Conservation (phyloP, 2,113 vertebrate species). For the Chroicocephalus ridibundus region DNA sequence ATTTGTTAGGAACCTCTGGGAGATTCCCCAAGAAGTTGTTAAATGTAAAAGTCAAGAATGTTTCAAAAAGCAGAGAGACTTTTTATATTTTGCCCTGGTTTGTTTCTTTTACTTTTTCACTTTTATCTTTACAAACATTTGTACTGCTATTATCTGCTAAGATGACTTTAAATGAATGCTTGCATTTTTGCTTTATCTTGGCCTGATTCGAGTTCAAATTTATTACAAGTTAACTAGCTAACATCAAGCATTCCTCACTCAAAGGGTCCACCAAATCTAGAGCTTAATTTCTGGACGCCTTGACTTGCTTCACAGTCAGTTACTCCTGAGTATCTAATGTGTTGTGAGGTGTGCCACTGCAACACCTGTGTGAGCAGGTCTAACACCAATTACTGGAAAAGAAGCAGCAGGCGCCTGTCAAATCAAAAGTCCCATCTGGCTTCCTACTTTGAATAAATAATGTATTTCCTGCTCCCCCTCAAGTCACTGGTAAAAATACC, state of each 20-base stretch:
- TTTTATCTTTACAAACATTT: background rate
- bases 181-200: background rate
- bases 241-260: background rate
- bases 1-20: background rate
- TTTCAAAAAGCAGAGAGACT: background rate
- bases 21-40: background rate
- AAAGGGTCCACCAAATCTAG: background rate
- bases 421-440: background rate
- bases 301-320: background rate
- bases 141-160: background rate
- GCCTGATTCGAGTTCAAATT: background rate
- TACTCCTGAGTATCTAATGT: background rate
- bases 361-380: background rate
- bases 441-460: background rate
- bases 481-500: background rate
- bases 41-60: background rate
- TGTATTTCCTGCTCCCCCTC: background rate
- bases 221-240: background rate
- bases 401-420: background rate
- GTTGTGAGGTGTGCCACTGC: background rate
- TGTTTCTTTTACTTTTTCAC: background rate
- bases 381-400: background rate
- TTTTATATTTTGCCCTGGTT: background rate
- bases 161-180: background rate
- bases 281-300: background rate